Evolutionary conservation across 2,113 vertebrate genomes (phyloP).

Genomic region (Pelobates fuscus): DNA sequence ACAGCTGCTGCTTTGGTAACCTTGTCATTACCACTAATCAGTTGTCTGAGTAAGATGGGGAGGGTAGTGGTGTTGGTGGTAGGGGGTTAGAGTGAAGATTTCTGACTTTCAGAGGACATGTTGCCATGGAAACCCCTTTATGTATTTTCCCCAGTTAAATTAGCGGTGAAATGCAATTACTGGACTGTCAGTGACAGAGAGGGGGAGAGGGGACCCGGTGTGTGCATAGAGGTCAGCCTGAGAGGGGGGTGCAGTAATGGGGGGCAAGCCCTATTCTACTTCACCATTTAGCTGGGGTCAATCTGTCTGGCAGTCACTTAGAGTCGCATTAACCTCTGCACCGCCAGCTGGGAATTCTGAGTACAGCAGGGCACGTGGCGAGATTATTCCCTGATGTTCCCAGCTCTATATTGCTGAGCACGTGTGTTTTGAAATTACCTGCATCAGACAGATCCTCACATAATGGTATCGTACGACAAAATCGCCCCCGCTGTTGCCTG

Average conservation of each 20-base stretch:
- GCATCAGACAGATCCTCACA: too few relatives aligned
- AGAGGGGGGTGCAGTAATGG: neutral
- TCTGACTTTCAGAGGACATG: constrained; percentile 42
- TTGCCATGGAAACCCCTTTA: constrained; percentile 60
- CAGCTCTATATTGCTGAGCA: neutral
- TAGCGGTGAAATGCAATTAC: constrained; percentile 47
- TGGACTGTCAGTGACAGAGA: constrained; percentile 22
- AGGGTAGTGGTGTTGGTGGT: constrained; percentile 1
- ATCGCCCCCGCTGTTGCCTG: too few relatives aligned
- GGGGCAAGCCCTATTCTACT: constrained; percentile 21
- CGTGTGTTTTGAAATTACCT: neutral
- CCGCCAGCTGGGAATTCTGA: neutral
- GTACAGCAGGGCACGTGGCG: neutral
- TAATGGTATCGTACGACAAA: too few relatives aligned
- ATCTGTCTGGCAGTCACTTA: constrained; percentile 22
- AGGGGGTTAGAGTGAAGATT: constrained; percentile 28
- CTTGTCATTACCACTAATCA: constrained; percentile 61
- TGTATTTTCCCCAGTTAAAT: constrained; percentile 27
- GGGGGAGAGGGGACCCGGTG: constrained; percentile 2
- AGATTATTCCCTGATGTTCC: neutral
- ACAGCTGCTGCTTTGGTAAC: constrained; percentile 41
- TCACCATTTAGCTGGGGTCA: constrained; percentile 25
- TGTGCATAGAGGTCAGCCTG: neutral
- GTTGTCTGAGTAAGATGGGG: constrained; percentile 48
- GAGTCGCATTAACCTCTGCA: constrained; percentile 19